Conservation (phyloP, 2,888 invertebrate genomes). For the Xestia c-nigrum region DNA sequence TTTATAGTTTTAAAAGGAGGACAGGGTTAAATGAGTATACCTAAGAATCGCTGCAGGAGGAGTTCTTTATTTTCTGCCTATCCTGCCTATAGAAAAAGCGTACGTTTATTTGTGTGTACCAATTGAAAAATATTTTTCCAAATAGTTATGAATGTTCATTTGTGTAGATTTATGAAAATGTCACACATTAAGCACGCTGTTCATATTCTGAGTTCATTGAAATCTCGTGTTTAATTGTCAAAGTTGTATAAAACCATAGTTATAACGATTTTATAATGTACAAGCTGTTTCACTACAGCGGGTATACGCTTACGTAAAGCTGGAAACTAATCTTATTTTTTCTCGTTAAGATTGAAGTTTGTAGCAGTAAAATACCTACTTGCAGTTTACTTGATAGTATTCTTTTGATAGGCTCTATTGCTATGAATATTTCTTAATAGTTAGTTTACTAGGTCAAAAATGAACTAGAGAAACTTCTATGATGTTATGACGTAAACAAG, state of each 20-base stretch:
- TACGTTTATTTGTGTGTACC: background rate
- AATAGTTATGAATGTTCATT: background rate
- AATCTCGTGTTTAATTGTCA: slow-evolving; percentile 20
- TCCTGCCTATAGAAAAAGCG: background rate
- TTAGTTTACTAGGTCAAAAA: background rate
- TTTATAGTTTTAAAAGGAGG: background rate
- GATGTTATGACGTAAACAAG: background rate
- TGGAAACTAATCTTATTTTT: background rate
- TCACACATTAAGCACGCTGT: slow-evolving; percentile 13
- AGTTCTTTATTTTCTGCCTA: background rate
- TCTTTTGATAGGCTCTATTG: background rate
- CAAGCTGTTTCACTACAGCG: slow-evolving; percentile 7
- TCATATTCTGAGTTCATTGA: slow-evolving; percentile 17
- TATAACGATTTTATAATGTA: slow-evolving; percentile 11
- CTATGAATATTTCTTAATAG: background rate
- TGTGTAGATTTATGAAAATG: slow-evolving; percentile 1
- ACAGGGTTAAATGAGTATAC: background rate
- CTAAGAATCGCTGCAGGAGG: background rate
- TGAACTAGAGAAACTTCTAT: background rate
- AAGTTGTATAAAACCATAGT: slow-evolving; percentile 6
- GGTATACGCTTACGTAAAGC: background rate
- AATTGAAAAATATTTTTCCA: background rate
- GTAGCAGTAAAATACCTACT: background rate
- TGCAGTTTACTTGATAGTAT: background rate
- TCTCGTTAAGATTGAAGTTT: background rate